A percentile compares a stretch with the other conserved stretches of the same genome.
These are phyloP conservation scores for Paramisgurnus dabryanus DNA, from an alignment of 2,113 vertebrate species.

Conservation along the genomic window DNA sequence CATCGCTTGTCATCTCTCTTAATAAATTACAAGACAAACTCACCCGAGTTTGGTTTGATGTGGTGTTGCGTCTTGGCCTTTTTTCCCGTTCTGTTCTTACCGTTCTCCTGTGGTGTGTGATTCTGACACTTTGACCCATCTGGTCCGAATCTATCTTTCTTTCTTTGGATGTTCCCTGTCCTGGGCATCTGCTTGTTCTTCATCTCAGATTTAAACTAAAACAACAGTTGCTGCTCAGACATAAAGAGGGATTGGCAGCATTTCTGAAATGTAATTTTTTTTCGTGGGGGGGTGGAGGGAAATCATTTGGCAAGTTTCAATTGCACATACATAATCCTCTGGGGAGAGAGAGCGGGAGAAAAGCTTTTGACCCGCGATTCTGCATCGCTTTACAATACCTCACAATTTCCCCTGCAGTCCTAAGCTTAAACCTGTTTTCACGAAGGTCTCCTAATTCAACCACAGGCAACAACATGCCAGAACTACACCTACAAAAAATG, in stretches of 20 bases:
- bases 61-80: constrained; percentile 21
- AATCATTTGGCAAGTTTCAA: constrained; percentile 63
- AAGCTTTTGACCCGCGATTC: constrained; percentile 50
- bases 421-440: constrained; percentile 27
- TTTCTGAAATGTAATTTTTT: constrained; percentile 52
- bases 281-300: constrained; percentile 51
- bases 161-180: constrained; percentile 31
- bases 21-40: constrained; percentile 6
- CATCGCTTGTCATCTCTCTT: neutral
- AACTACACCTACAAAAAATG: constrained; percentile 4
- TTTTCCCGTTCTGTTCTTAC: constrained; percentile 7
- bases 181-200: constrained; percentile 34
- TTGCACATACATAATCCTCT: constrained; percentile 65
- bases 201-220: constrained; percentile 44
- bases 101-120: constrained; percentile 6
- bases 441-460: neutral
- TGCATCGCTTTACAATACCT: constrained; percentile 66
- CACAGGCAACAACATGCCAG: constrained; percentile 29
- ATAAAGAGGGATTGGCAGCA: constrained; percentile 45
- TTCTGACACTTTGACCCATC: constrained; percentile 17
- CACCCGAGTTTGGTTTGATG: constrained; percentile 16
- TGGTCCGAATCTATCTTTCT: constrained; percentile 40
- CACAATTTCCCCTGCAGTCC: neutral
- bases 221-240: constrained; percentile 43
- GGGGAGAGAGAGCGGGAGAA: constrained; percentile 36